These are phyloP conservation scores for Sebastolobus altivelis DNA, from an alignment of 2,797 vertebrate species.

Conservation along the genomic window DNA sequence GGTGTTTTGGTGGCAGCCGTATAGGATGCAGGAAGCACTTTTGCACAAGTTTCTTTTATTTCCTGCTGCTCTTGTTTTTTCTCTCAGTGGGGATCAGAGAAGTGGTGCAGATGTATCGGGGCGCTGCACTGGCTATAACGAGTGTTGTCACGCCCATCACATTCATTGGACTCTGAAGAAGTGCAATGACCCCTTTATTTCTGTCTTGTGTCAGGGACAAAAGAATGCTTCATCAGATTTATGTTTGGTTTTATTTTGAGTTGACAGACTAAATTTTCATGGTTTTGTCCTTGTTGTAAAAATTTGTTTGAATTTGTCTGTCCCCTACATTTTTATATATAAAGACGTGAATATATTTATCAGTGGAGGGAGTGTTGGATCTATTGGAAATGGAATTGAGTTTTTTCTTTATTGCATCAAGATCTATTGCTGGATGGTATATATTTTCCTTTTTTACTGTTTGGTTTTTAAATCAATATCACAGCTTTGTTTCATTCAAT, in stretches of 20 bases:
- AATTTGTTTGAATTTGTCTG: constrained; percentile 71
- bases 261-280: constrained; percentile 72
- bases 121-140: constrained; percentile 49
- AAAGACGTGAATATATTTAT: constrained; percentile 87
- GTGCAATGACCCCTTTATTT: constrained; percentile 77
- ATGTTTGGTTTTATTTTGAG: constrained; percentile 46
- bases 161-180: constrained; percentile 74
- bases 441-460: constrained; percentile 70
- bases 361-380: constrained; percentile 80
- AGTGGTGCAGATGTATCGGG: constrained; percentile 62
- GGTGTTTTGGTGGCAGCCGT: constrained; percentile 34
- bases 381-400: constrained; percentile 71
- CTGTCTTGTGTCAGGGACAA: constrained; percentile 65
- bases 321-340: constrained; percentile 82
- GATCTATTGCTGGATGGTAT: constrained; percentile 82
- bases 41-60: constrained; percentile 86
- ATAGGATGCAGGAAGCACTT: constrained; percentile 81
- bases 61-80: constrained; percentile 79
- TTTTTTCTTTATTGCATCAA: constrained; percentile 73
- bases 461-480: constrained; percentile 77
- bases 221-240: constrained; percentile 69
- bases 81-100: constrained; percentile 66
- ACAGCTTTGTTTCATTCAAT: constrained; percentile 74
- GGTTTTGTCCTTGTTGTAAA: constrained; percentile 77
- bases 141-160: constrained; percentile 52